A percentile compares a stretch with the other conserved stretches of the same genome.
Conservation (phyloP, 2,113 vertebrate species). For the Ursus arctos region DNA sequence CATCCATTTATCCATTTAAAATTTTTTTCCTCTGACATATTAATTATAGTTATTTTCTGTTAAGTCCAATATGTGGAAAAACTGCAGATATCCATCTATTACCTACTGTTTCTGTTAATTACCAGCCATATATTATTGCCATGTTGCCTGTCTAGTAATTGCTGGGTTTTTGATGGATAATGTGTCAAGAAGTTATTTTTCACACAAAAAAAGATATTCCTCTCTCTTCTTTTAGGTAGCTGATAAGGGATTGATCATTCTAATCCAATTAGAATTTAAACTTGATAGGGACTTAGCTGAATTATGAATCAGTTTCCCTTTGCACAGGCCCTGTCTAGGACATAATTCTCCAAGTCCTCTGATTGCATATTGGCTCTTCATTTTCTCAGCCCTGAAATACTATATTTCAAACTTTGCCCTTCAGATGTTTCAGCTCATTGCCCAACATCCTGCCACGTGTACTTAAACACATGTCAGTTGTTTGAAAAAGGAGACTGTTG, state of each 20-base stretch:
- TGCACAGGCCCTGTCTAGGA: background rate
- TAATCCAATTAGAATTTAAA: background rate
- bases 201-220: background rate
- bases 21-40: background rate
- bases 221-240: background rate
- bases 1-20: background rate
- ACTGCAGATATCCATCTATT: background rate
- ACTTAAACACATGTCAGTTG: background rate
- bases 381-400: background rate
- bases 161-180: background rate
- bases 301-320: background rate
- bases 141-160: background rate
- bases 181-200: background rate
- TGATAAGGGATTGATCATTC: background rate
- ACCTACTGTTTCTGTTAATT: background rate
- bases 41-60: background rate
- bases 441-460: background rate
- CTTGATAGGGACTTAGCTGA: background rate
- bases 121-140: background rate
- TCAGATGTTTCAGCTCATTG: background rate
- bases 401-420: background rate
- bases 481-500: background rate
- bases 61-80: background rate
- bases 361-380: background rate
- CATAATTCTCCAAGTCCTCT: background rate